Evolutionary conservation across 2,888 invertebrate species (phyloP).

Genomic region (Odontomyia ornata): DNA sequence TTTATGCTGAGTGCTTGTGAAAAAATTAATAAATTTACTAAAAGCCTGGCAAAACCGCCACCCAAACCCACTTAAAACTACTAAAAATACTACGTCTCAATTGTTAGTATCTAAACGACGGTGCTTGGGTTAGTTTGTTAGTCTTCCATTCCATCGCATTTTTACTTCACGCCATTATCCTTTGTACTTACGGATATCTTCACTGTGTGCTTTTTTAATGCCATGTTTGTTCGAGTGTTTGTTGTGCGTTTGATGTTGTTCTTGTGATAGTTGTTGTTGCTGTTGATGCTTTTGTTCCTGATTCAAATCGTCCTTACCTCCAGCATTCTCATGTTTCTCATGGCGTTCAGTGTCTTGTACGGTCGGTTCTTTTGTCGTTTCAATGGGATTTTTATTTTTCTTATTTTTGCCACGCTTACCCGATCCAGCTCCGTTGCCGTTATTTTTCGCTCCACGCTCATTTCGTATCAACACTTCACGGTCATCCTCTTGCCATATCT

Average conservation of each 20-base stretch:
- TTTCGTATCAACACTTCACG: conserved; percentile 82
- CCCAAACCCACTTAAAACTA: too few species aligned
- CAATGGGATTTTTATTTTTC: conserved; percentile 51
- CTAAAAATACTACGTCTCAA: not conserved
- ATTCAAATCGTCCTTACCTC: conserved; percentile 5
- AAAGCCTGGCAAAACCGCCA: too few species aligned
- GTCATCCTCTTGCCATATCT: conserved; percentile 82
- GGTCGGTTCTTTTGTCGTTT: conserved; percentile 32
- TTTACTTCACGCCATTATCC: conserved; percentile 4
- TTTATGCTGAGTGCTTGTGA: too few species aligned
- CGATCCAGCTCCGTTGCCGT: conserved; percentile 49
- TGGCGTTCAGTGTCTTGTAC: conserved; percentile 12
- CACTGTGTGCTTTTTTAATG: conserved; percentile 41
- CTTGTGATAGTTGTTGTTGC: conserved; percentile 46
- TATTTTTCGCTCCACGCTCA: conserved; percentile 77
- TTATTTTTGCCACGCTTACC: conserved; percentile 59
- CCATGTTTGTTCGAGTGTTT: conserved; percentile 53
- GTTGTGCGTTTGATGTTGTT: conserved; percentile 57
- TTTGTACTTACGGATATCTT: conserved; percentile 48
- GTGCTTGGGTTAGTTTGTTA: conserved; percentile 28
- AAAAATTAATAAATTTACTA: too few species aligned
- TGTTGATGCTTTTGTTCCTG: conserved; percentile 42
- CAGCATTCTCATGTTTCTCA: conserved; percentile 34
- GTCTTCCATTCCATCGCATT: not conserved
- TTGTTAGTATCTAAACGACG: conserved; percentile 14